Evolutionary conservation across 2,888 invertebrate species (phyloP).

Genomic region (Formica aserva): DNA sequence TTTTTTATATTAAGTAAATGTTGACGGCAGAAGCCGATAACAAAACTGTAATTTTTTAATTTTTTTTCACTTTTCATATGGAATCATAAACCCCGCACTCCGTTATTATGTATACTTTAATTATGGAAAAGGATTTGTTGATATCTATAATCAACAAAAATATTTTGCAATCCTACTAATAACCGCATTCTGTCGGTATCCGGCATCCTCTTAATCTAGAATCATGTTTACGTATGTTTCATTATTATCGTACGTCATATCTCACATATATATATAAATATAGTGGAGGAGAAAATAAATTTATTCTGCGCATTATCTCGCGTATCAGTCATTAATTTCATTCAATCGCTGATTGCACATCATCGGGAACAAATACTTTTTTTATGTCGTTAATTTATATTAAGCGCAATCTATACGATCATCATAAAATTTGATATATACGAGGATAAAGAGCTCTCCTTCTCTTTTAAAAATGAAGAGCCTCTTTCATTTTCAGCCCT

Average conservation of each 20-base stretch:
- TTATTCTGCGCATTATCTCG: background rate
- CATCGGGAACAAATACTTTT: constrained; percentile 58
- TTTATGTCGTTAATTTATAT: constrained; percentile 37
- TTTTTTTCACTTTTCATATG: too few species aligned
- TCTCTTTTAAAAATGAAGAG: constrained; percentile 57
- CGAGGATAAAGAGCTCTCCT: background rate
- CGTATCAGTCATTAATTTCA: constrained; percentile 1
- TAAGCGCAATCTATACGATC: constrained; percentile 15
- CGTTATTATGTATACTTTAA: too few species aligned
- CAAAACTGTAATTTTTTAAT: too few species aligned
- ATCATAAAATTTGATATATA: constrained; percentile 29
- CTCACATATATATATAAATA: background rate
- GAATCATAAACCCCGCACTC: too few species aligned
- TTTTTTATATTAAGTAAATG: too few species aligned
- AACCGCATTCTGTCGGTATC: too few species aligned
- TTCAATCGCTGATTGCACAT: constrained; percentile 26
- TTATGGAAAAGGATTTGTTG: too few species aligned
- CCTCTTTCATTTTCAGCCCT: constrained; percentile 73
- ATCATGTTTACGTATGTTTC: background rate
- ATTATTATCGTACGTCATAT: background rate
- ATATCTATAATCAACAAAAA: too few species aligned
- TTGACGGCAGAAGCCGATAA: too few species aligned
- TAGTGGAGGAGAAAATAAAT: background rate
- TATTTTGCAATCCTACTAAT: too few species aligned
- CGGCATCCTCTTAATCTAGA: too few species aligned